Evolutionary conservation across 2,888 invertebrate genomes (phyloP), one percentile per base, ranked within the genome.

Genomic region (Tolmerus cingulatus): DNA sequence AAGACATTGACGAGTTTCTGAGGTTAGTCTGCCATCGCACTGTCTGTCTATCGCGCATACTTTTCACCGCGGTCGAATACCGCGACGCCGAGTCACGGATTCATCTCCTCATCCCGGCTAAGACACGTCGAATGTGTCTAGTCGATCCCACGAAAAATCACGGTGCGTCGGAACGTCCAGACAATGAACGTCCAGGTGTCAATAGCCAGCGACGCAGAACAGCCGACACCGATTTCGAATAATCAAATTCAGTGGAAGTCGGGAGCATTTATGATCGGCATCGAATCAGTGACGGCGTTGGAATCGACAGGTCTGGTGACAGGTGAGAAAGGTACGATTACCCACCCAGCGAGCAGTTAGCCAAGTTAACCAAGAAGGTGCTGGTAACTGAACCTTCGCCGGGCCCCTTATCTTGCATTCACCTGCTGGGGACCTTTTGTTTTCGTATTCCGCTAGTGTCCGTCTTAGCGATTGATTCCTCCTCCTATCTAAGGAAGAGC

Each of bases 401-500:
- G 66, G 66, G 8, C 4, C 30, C 66, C 66, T 66, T 66, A 66
- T 66, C 66, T 66, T 66, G 46, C 37, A 46, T 79, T 46, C 79
- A 79, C 79, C 79, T 79, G 79, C 23, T 30, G 66, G 66, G 16
- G n/a, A 43, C 51, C 30, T 79, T 79, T 79, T 43, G 79, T 78
- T 78, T 78, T 78, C 40, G 37, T 79, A 79, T 79, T 79, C 79
- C 46, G 79, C 46, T 79, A 79, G 43, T 27, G 79, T 23, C 23
- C 23, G 34, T 4, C 78, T 23, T 23, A 66, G 66, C 66, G 27
- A 66, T 66, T 27, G 66, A 66, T 66, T 66, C 66, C 66, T 66
- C 66, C 12, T 66, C 27, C 66, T 66, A 66, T 66, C 66, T 66
- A 27, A 66, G 66, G 66, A 66, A 66, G 66, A 66, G 2, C 23